Base-by-base conservation (phyloP, 1,140 invertebrate species). In the Trachymyrmex septentrionalis region DNA sequence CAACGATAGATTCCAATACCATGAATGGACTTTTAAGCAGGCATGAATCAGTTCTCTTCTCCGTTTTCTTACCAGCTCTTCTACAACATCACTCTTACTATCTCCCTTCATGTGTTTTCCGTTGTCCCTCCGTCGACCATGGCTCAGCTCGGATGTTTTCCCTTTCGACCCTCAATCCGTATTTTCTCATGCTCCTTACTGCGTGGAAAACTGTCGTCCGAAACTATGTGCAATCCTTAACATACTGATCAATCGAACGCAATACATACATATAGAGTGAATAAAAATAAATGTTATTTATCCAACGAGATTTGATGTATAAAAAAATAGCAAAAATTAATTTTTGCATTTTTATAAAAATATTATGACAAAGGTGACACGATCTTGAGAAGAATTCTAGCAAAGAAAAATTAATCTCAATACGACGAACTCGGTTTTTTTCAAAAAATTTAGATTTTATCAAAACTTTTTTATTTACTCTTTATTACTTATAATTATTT, bases 11-110 rank as follows among this genome's bases (percentile, higher is more conserved):
- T 90, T 90, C 88, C 88, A 90, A 90, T 90, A 90, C 73, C 88
- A 87, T 84, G 88, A 90, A 90, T 90, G 88, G 88, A 90, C 88
- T 90, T 90, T 90, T 90, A 90, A 90, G 88, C 88, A 90, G 88
- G 88, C 88, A 82, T 90, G 78, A 85, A 88, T 89, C 88, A 89
- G 61, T 84, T 84, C 67, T 55, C 50, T 55, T 44, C 75, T 72
- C 78, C 44, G 44, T 50, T 55, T 69, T 69, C 66, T 77, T 44
- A 57, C 12, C n/a, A 50, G 12, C 71, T 78, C 76, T 89, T 75
- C 55, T 87, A 80, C 30, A 61, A 82, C 67, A 84, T 84, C 69
- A 48, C 69, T 84, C 80, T 75, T 84, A 34, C 27, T 24, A 53
- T 12, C 48, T 50, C 14, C 48, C 61, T 81, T 72, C 10, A 14